These are phyloP conservation scores for Actias luna DNA, from an alignment of 2,888 invertebrate genomes.

Conservation along the genomic window DNA sequence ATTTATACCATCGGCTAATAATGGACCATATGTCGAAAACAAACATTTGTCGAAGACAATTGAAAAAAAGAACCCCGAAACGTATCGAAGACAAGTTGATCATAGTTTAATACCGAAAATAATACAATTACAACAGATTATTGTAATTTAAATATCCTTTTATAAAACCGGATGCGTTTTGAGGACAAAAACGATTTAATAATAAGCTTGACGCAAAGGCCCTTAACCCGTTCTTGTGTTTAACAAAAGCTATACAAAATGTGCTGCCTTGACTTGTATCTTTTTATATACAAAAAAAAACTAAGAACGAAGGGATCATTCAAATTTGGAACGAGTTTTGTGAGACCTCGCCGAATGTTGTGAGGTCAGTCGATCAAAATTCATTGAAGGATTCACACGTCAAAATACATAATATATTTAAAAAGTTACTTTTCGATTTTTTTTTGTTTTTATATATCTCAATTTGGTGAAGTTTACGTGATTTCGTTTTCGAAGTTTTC, in stretches of 20 bases:
- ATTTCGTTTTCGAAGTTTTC: not conserved
- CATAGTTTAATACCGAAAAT: conserved; percentile 67
- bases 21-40: conserved; percentile 66
- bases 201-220: conserved; percentile 72
- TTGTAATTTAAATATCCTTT: conserved; percentile 78
- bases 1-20: conserved; percentile 44
- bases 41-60: conserved; percentile 56
- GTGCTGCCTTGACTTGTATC: conserved; percentile 68
- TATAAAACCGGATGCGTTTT: conserved; percentile 74
- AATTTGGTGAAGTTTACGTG: not conserved
- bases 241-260: conserved; percentile 75
- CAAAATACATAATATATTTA: conserved; percentile 27
- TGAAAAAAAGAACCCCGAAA: conserved; percentile 40
- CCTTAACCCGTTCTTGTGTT: conserved; percentile 73
- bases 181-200: conserved; percentile 81
- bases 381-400: conserved; percentile 62
- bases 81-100: conserved; percentile 70
- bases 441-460: not conserved
- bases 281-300: conserved; percentile 54
- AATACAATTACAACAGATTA: conserved; percentile 81
- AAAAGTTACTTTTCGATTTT: conserved; percentile 16
- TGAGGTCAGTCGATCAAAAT: conserved; percentile 73
- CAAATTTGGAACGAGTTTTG: conserved; percentile 75
- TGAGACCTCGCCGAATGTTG: conserved; percentile 52
- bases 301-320: conserved; percentile 67